Evolutionary conservation across 2,797 vertebrate species (phyloP), one percentile per base, ranked within the genome.

Genomic region (Bufotes viridis): DNA sequence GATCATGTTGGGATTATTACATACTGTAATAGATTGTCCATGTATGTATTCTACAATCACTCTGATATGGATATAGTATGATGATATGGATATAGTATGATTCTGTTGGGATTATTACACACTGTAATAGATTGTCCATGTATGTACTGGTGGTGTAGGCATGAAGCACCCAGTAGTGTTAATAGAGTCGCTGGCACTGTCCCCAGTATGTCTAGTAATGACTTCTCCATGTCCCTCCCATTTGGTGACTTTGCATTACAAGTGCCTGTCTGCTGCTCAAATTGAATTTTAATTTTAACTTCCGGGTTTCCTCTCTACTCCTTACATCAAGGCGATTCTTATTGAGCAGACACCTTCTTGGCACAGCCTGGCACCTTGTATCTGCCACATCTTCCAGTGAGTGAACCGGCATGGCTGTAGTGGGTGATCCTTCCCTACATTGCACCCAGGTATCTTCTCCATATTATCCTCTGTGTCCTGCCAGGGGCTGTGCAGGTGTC

Each of bases 201-300:
- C 22, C 72, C 70, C 72, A 60, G 80, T 65, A 83, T 65, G 17
- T 85, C 14, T 60, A 18, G 60, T 79, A 79, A 86, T 90, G 80
- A 79, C 67, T 75, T 58, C 63, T 58, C 24, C 61, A 78, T 80
- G 87, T 78, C 63, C 90, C 88, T 76, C 89, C 90, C 90, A 88
- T 87, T 90, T 90, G 87, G 91, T 92, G 91, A 92, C 92, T 92
- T 74, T 89, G 91, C 92, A 90, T 89, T 91, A 90, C 90, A 79
- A 78, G 87, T 51, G 85, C 34, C 82, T 86, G 80, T 82, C 79
- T 87, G 83, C 86, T 88, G 78, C 53, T 91, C 87, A 86, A 86
- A 88, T 72, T 84, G 83, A 22, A 85, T 79, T 83, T 84, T 86
- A 67, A 85, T 57, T 89, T 74, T 53, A 81, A 91, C 92, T 93